A percentile compares a stretch with the other conserved stretches of the same genome.
Evolutionary conservation across 2,797 vertebrate species (phyloP).

Genomic region (Myiotriccus ornatus): DNA sequence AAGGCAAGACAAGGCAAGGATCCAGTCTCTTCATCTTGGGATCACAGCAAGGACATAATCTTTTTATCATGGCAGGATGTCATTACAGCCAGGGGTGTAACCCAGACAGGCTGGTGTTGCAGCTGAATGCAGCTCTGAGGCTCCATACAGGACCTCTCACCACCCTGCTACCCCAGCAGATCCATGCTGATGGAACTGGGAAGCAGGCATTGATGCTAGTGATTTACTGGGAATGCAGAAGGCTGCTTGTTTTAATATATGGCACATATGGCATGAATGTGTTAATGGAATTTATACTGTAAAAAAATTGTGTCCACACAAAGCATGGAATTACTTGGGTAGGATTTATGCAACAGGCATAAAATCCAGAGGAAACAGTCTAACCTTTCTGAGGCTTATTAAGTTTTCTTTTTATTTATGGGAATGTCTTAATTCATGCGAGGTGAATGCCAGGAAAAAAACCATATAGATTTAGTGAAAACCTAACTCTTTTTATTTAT

Average conservation of each 20-base stretch:
- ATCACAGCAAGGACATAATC: neutral
- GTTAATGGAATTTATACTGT: constrained; percentile 27
- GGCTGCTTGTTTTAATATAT: constrained; percentile 14
- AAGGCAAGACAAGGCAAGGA: too few species aligned
- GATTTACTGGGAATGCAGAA: constrained; percentile 1
- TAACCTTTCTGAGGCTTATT: constrained; percentile 45
- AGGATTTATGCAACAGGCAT: constrained; percentile 52
- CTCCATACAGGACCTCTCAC: neutral
- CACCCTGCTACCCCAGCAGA: neutral
- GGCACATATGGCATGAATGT: neutral
- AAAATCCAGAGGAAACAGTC: constrained; percentile 42
- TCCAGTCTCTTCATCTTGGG: neutral
- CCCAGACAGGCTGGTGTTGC: neutral
- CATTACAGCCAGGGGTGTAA: neutral
- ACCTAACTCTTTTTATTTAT: neutral
- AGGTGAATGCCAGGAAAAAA: constrained; percentile 15
- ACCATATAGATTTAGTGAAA: neutral
- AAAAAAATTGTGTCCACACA: constrained; percentile 29
- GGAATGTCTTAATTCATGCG: constrained; percentile 44
- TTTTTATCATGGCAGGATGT: neutral
- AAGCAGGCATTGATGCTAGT: neutral
- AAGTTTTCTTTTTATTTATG: constrained; percentile 50
- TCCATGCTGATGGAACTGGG: neutral
- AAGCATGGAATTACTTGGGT: constrained; percentile 20
- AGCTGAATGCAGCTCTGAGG: neutral